A percentile compares a stretch with the other conserved stretches of the same genome.
Conservation (phyloP, 2,888 invertebrate species). For the Drymonia ruficornis region DNA sequence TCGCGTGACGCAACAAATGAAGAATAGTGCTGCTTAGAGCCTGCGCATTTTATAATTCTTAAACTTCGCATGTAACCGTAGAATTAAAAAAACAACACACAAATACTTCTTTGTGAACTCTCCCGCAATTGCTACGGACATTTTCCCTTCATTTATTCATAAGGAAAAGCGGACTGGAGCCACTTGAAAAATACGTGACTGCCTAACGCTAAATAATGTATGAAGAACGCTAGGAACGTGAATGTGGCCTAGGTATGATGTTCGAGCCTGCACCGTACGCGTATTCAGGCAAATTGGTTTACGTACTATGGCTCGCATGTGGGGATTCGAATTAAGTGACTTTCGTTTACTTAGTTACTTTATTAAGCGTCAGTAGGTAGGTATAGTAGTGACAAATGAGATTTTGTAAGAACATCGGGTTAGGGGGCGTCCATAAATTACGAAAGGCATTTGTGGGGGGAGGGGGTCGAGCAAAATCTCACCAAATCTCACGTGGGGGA, state of each 20-base stretch:
- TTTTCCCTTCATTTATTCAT: conserved; percentile 77
- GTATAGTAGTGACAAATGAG: neutral
- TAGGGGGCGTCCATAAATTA: no score
- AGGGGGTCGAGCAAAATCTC: no score
- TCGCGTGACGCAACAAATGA: no score
- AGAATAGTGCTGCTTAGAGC: no score
- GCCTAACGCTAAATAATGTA: conserved; percentile 72
- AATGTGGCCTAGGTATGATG: conserved; percentile 51
- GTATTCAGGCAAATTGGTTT: conserved; percentile 23
- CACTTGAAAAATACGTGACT: conserved; percentile 79
- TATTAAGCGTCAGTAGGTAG: neutral
- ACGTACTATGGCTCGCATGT: conserved; percentile 4
- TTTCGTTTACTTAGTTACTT: neutral
- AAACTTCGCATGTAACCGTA: conserved; percentile 14
- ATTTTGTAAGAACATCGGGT: neutral
- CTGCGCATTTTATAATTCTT: neutral
- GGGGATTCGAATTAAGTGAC: neutral
- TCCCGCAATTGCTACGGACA: conserved; percentile 67
- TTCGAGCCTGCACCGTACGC: conserved; percentile 38
- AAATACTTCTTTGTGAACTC: conserved; percentile 47
- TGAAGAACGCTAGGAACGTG: conserved; percentile 45
- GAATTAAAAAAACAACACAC: conserved; percentile 41
- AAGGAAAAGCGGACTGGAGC: conserved; percentile 70
- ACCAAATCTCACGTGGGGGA: no score
- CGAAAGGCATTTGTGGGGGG: no score